Base-by-base conservation (phyloP, 1,140 invertebrate species). In the Rhagoletis pomonella region DNA sequence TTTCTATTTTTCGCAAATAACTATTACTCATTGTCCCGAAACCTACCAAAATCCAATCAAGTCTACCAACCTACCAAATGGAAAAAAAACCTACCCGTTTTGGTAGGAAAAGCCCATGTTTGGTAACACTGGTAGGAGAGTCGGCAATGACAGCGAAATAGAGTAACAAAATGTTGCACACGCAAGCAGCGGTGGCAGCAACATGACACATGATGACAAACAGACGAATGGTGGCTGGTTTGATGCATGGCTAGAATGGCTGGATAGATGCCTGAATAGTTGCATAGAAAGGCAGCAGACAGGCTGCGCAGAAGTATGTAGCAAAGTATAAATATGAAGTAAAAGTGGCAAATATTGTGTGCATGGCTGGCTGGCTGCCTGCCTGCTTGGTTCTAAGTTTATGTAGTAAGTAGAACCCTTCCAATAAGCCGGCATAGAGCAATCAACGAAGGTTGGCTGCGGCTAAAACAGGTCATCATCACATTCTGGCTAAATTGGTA, bases 401-500 rank as follows among this genome's bases (percentile, higher is more conserved):
- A 29, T 29, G 29, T 29, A 29, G 0, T 0, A 0, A 29, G 29
- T 1, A 29, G 29, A 29, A 29, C 29, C 29, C 29, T 29, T 29
- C 29, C 44, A 81, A 29, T 9, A 50, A 55, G 3, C 73, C 29
- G 29, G 29, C 29, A 29, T 29, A 29, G 29, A 29, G 6, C 60
- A 62, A 62, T 9, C n/a, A 62, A 1, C n/a, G n/a, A 62, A 62
- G 60, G 60, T 14, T 62, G n/a, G 60, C 60, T 0, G 29, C 29
- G 4, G 60, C 4, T 62, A n/a, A n/a, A 62, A 62, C n/a, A 81
- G 47, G 47, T 44, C n/a, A 17, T 29, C 29, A 29, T 29, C 29
- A 42, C 19, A 55, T 81, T 55, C 73, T 14, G 2, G 47, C 44
- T 81, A 81, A 81, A 55, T 81, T 81, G 73, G 73, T 81, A 81